phyloP scores from a whole-genome alignment of 2,113 vertebrate genomes.

The Willisornis vidua region DNA sequence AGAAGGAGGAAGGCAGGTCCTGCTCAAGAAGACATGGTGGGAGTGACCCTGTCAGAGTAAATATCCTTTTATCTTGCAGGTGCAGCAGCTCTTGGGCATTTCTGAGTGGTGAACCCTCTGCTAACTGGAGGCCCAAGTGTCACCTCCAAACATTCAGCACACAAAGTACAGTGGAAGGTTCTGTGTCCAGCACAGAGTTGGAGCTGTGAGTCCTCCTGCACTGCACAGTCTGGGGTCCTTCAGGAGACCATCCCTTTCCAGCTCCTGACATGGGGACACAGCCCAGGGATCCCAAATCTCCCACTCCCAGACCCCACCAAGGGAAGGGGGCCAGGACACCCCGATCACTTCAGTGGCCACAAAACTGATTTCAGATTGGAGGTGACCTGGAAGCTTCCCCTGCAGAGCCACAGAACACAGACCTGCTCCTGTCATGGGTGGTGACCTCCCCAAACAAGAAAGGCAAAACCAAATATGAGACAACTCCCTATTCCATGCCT shows the following conservation, averaged over 20 bases:
- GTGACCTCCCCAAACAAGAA: background rate
- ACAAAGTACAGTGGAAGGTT: fast-evolving
- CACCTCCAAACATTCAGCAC: background rate
- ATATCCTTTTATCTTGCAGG: background rate
- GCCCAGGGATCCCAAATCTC: background rate
- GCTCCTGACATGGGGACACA: fast-evolving
- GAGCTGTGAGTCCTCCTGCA: background rate
- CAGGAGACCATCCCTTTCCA: background rate
- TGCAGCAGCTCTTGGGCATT: background rate
- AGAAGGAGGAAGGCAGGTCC: background rate
- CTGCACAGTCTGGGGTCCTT: background rate
- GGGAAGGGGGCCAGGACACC: background rate
- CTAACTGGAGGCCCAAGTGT: too few relatives aligned
- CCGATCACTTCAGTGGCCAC: background rate
- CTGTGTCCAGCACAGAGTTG: fast-evolving
- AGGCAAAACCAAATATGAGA: background rate
- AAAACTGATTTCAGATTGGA: background rate
- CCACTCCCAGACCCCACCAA: fast-evolving
- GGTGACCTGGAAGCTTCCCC: background rate
- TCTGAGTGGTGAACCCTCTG: background rate
- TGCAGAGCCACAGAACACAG: background rate
- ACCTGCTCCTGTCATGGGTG: background rate
- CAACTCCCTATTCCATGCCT: background rate
- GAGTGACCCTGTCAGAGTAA: background rate
- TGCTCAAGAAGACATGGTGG: background rate